Evolutionary conservation across 1,140 invertebrate genomes (phyloP), one percentile per base, ranked within the genome.

Genomic region (Bombus pyrosoma): DNA sequence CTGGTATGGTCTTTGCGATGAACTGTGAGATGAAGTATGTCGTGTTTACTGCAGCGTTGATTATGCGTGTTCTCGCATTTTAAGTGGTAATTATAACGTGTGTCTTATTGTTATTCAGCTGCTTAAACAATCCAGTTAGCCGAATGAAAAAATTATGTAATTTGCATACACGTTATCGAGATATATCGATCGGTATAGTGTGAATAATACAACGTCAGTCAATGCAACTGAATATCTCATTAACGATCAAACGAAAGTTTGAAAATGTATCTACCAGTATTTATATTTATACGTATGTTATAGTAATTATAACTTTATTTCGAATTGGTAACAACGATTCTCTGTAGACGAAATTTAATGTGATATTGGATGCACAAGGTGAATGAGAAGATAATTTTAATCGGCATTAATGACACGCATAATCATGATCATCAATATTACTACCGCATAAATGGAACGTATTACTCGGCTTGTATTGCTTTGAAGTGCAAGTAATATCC

Each of bases 401-500:
- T 89, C 57, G 87, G 37, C 74, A 69, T 64, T 86, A 89, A 88
- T 87, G 83, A 86, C 59, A 74, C 74, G 37, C 62, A 64, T 87
- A 57, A 81, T 78, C 57, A 79, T n/a, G 68, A 72, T 73, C 34
- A 62, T 73, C 59, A 37, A 59, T 28, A 15, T 73, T 73, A 47
- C 53, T 4, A 39, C 10, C 57, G 68, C 12, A 22, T 53, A 80
- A 80, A 80, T 72, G 53, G 41, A 10, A 72, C 32, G 72, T 39
- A 64, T 74, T 62, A 53, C 43, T 41, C 68, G 10, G n/a, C 68
- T 37, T 39, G n/a, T 47, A 72, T 59, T 28, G 71, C 43, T 81
- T 81, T 75, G 72, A 73, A 75, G 43, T 68, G 69, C 71, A 85
- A 81, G 87, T 83, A 89, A 89, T 89, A 81, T 75, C 75, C 80